Evolutionary conservation across 1,140 invertebrate species (phyloP), one percentile per base, ranked within the genome.

Genomic region (Bombus fervidus): DNA sequence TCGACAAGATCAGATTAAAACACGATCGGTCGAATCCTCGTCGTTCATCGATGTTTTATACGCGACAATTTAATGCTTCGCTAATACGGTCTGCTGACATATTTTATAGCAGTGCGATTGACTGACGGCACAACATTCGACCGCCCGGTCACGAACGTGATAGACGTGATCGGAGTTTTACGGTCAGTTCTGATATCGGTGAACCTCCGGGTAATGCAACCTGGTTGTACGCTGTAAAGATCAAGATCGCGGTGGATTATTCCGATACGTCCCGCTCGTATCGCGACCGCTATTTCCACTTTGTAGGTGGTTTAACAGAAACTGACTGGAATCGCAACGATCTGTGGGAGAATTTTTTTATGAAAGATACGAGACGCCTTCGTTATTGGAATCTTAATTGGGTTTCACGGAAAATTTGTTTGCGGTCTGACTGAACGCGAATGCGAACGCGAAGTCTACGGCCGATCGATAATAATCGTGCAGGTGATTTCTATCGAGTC

Each of bases 81-180:
- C 88, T 88, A 73, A 86, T 89, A 83, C 59, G n/a, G 37, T 78
- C 66, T 18, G 41, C 41, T 71, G 83, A 86, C 64, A 83, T 83
- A 81, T 78, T 86, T 80, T 86, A 88, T 62, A 86, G 37, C 71
- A 34, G 47, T 22, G 72, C 87, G 66, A 89, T 83, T 89, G 88
- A 89, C 84, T 79, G 84, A 89, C 76, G 37, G 75, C 62, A 59
- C 83, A 80, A 84, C 81, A 78, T 89, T 87, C 68, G 68, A 66
- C 37, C 85, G 86, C 66, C 28, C 39, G 83, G 80, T 90, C 88
- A 90, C 88, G 86, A 81, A 83, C 83, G 80, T 89, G 86, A 89
- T 77, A 89, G 66, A 89, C 88, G 81, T 84, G 85, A 87, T 87
- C 85, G 68, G 74, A 68, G 82, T 87, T 90, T 90, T 87, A 87